These are phyloP conservation scores for Himalopsyche anomala DNA, from an alignment of 2,888 invertebrate genomes.

Conservation along the genomic window DNA sequence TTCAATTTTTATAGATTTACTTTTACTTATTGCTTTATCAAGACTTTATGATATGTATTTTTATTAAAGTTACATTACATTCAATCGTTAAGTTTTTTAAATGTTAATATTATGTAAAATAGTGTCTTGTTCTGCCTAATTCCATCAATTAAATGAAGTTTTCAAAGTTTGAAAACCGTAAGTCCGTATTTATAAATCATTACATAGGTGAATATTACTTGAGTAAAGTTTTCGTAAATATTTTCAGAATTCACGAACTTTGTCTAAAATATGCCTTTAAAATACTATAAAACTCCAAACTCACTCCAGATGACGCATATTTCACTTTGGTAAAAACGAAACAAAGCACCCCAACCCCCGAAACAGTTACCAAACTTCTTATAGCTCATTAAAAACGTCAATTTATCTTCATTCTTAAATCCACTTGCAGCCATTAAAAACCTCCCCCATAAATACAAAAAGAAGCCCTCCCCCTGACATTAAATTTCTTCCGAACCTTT, in stretches of 20 bases:
- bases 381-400: slow-evolving; percentile 38
- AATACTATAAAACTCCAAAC: slow-evolving; percentile 8
- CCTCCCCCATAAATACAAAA: slow-evolving; percentile 37
- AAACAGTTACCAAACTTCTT: slow-evolving; percentile 38
- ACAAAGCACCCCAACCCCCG: slow-evolving; percentile 35
- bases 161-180: too few species aligned
- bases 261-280: slow-evolving; percentile 23
- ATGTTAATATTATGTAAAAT: too few species aligned
- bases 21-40: too few species aligned
- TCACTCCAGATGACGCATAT: slow-evolving; percentile 20
- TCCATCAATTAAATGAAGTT: too few species aligned
- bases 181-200: too few species aligned
- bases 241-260: background rate
- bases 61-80: too few species aligned
- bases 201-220: too few species aligned
- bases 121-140: too few species aligned
- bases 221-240: background rate
- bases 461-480: slow-evolving; percentile 33
- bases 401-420: slow-evolving; percentile 43
- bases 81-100: too few species aligned
- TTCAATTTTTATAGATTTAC: too few species aligned
- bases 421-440: slow-evolving; percentile 42
- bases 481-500: slow-evolving; percentile 40
- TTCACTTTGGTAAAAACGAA: slow-evolving; percentile 31
- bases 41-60: too few species aligned